These are phyloP conservation scores for Hypomesus transpacificus DNA, from an alignment of 2,113 vertebrate genomes.

Conservation along the genomic window DNA sequence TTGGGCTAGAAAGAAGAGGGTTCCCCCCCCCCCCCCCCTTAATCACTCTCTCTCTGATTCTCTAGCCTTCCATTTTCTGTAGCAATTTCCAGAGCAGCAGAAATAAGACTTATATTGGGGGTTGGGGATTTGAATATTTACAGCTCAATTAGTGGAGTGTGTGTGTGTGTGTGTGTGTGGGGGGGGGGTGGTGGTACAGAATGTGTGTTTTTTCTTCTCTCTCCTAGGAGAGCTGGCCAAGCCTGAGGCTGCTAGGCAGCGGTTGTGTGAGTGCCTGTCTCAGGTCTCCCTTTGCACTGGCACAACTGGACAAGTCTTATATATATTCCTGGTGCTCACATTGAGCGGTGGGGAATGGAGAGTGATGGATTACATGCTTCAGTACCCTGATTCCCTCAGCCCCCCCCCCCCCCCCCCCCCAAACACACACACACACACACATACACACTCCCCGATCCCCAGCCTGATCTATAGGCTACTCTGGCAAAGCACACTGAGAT, in stretches of 20 bases:
- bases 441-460: not conserved
- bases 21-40: constrained; percentile 16
- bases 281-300: constrained; percentile 1
- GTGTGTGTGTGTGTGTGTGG: not conserved
- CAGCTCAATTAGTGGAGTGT: not conserved
- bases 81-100: not conserved
- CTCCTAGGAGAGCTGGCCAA: not conserved
- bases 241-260: constrained; percentile 1
- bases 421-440: constrained; percentile 4
- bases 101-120: not conserved
- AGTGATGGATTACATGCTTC: constrained; percentile 19
- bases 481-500: constrained; percentile 63
- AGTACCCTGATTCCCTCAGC: not conserved
- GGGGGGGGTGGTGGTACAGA: too few species aligned
- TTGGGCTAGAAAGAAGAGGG: constrained; percentile 31
- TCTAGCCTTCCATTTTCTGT: constrained; percentile 8
- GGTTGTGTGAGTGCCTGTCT: not conserved
- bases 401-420: not conserved
- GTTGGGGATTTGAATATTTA: not conserved
- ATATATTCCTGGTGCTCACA: constrained; percentile 16
- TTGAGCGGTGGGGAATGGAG: not conserved
- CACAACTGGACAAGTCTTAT: not conserved
- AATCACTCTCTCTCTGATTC: constrained; percentile 1
- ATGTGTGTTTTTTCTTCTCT: not conserved
- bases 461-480: constrained; percentile 32